Conservation (phyloP, 2,797 vertebrate genomes). For the Falco biarmicus region DNA sequence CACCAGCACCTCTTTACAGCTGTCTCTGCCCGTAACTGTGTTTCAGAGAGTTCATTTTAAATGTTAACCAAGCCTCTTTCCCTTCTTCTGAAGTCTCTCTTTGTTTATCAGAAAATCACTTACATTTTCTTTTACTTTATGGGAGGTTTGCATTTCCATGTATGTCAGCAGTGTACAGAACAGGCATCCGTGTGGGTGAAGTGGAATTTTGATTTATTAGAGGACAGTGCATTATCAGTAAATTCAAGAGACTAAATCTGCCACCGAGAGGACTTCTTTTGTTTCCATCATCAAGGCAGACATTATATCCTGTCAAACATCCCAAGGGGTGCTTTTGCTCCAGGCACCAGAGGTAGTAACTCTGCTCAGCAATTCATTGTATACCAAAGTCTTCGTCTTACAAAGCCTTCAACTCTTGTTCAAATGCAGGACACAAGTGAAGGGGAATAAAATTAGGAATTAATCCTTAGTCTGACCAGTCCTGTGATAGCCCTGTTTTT, state of each 20-base stretch:
- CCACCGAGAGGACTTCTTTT: conserved; percentile 49
- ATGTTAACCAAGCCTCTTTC: background rate
- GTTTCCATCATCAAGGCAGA: conserved; percentile 52
- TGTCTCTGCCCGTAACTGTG: background rate
- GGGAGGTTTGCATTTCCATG: background rate
- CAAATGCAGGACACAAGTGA: background rate
- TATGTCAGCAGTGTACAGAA: background rate
- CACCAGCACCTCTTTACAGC: background rate
- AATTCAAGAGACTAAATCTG: conserved; percentile 64
- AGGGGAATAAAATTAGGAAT: background rate
- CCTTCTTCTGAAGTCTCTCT: background rate
- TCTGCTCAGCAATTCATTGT: conserved; percentile 15
- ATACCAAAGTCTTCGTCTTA: background rate
- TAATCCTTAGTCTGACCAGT: background rate
- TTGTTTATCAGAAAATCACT: background rate
- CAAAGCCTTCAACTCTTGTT: background rate
- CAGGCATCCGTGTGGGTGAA: background rate
- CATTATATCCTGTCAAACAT: conserved; percentile 40
- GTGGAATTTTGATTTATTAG: conserved; percentile 44
- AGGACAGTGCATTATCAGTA: conserved; percentile 32
- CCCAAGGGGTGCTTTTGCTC: conserved; percentile 33
- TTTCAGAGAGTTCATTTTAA: background rate
- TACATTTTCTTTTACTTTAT: conserved; percentile 8
- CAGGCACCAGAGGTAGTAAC: conserved; percentile 32
- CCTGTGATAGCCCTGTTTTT: background rate